Base-by-base conservation (phyloP, 2,113 vertebrate species). In the Callospermophilus lateralis region DNA sequence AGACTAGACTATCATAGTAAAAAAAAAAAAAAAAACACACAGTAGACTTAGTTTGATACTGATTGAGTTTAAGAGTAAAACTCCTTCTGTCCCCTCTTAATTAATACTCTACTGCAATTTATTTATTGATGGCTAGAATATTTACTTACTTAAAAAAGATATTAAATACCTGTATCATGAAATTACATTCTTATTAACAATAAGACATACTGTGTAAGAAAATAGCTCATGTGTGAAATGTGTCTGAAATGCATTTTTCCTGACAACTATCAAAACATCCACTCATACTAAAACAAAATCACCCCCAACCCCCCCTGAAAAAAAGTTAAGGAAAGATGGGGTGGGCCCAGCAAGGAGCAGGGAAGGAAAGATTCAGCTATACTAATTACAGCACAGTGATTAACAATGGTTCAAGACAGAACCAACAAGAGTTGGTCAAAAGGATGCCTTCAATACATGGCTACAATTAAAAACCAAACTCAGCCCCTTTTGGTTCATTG, bases 311-410 rank as follows among this genome's bases (percentile, higher is more conserved):
- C 76, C 1, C n/a, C 78, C 95, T 91, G 68, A 93, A 97, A 96
- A 94, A 98, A 98, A 97, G 55, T 85, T 77, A 88, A 90, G 97
- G 98, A 97, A 97, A 98, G 98, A 84, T 55, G 84, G 98, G 98
- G 96, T 84, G 78, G 77, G 92, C 58, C 55, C 16, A 90, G 91
- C 6, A 34, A 95, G 85, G 89, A 88, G 86, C 93, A 90, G 84
- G 86, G 96, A 95, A 95, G 95, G 94, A 87, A 95, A 90, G 93
- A 97, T 97, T 95, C 95, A 98, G 97, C 97, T 98, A 97, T 92
- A 96, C 97, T 98, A 98, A 96, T 98, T 98, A 98, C 96, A 99
- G 98, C 98, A 99, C 98, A 99, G 98, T 99, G 98, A 99, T 99
- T 98, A 98, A 98, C 94, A 95, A 98, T 95, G 98, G 98, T 99